A percentile compares a stretch with the other conserved stretches of the same genome.
phyloP scores from a whole-genome alignment of 2,888 invertebrate genomes.

The Hipparchia sbordonii region DNA sequence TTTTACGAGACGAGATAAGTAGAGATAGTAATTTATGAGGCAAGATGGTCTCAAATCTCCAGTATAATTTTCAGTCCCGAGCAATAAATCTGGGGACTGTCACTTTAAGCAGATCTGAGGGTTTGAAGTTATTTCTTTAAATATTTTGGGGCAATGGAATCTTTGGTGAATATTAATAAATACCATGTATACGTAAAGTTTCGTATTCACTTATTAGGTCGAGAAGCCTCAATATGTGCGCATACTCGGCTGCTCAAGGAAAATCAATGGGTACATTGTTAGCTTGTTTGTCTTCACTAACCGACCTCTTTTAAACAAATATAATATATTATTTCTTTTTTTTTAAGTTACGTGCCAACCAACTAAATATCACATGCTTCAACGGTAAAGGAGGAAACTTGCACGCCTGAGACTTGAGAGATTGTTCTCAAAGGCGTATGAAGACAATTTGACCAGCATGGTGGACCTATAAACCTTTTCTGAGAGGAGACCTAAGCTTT shows the following conservation, averaged over 20 bases:
- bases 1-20: constrained; percentile 14
- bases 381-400: no score
- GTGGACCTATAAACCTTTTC: no score
- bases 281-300: no score
- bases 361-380: no score
- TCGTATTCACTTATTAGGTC: background rate
- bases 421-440: no score
- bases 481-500: no score
- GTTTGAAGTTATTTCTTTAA: background rate
- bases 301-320: no score
- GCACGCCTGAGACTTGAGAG: no score
- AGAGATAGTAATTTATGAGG: constrained; percentile 18
- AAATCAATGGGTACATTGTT: no score
- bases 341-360: no score
- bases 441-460: no score
- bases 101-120: background rate
- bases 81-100: constrained; percentile 15
- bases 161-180: background rate
- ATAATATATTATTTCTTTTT: no score
- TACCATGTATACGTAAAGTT: background rate
- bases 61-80: constrained; percentile 9
- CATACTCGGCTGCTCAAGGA: background rate
- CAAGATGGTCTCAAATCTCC: constrained; percentile 10
- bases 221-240: background rate
- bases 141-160: background rate